Evolutionary conservation across 2,797 vertebrate species (phyloP).

Genomic region (Ptychobarbus kaznakovi): DNA sequence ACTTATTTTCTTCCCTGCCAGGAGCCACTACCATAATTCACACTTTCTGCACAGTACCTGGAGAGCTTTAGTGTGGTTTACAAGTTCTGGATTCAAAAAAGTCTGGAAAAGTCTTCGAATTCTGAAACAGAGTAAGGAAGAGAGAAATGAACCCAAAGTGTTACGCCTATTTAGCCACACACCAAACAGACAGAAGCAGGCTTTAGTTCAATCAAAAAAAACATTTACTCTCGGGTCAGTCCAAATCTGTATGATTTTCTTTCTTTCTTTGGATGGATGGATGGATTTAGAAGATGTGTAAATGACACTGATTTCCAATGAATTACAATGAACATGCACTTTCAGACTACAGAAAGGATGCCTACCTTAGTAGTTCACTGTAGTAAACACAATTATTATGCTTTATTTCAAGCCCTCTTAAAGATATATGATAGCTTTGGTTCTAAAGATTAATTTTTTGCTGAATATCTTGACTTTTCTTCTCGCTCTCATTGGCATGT

Average conservation of each 20-base stretch:
- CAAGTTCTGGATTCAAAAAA: slow-evolving; percentile 58
- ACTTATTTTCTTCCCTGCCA: slow-evolving; percentile 74
- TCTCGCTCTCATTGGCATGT: neutral
- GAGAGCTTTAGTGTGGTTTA: slow-evolving; percentile 65
- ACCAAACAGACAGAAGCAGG: neutral
- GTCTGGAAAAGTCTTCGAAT: slow-evolving; percentile 46
- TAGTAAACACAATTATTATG: neutral
- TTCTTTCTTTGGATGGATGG: neutral
- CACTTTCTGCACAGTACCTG: slow-evolving; percentile 66
- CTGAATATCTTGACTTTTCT: neutral
- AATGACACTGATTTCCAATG: neutral
- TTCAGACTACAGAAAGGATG: neutral
- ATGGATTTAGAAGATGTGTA: neutral
- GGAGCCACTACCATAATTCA: slow-evolving; percentile 71
- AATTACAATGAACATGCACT: neutral
- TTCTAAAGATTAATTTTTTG: neutral
- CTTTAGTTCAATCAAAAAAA: neutral
- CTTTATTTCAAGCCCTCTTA: neutral
- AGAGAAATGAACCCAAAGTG: slow-evolving; percentile 39
- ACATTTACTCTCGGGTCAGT: neutral
- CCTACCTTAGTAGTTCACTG: too few relatives aligned
- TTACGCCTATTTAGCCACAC: slow-evolving; percentile 14
- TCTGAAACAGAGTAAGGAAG: slow-evolving; percentile 18
- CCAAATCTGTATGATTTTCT: neutral
- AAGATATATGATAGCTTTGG: neutral